Base-by-base conservation (phyloP, 2,113 vertebrate species). In the Epinephelus fuscoguttatus region DNA sequence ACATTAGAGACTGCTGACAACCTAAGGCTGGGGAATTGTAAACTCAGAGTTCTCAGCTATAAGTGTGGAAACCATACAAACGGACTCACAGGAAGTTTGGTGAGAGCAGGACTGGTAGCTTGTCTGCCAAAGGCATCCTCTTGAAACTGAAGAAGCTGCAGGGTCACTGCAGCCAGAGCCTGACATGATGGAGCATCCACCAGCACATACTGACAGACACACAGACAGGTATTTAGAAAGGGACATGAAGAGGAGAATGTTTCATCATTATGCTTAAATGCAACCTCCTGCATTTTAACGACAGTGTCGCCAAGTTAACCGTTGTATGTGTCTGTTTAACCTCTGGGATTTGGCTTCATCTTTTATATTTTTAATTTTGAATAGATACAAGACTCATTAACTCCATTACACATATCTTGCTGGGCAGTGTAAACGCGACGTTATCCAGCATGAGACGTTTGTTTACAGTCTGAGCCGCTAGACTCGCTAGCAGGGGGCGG, bases 101-200 rank as follows among this genome's bases (percentile, higher is more conserved):
- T 99, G 89, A 98, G 96, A 84, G 95, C 94, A 49, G 97, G 97
- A 85, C 96, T 97, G 91, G 94, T 94, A 63, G 97, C 96, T 1
- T 97, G 96, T 87, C 96, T 97, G 37, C 98, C 98, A 89, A 99
- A 99, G 52, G 96, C 95, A 92, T 99, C 98, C 93, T 99, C 98
- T 85, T 99, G 98, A 90, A 99, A 99, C 61, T 99, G 98, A 33
- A 99, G 96, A 70, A 99, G 96, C 93, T 99, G 98, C 53, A 98
- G 91, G 82, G 98, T 97, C 73, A 99, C 95, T 49, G 95, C 95
- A 84, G 97, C 96, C 86, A 99, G 91, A 0, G 96, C 95, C 94
- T 99, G 99, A 71, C 97, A 97, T 78, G 97, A 98, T 47, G 98
- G 98, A 86, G 98, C 96, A 89, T 99, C 98, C 17, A 96, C 95